These are phyloP conservation scores for Hypsibius dujardini DNA, from an alignment of 1,140 invertebrate species.

Conservation along the genomic window DNA sequence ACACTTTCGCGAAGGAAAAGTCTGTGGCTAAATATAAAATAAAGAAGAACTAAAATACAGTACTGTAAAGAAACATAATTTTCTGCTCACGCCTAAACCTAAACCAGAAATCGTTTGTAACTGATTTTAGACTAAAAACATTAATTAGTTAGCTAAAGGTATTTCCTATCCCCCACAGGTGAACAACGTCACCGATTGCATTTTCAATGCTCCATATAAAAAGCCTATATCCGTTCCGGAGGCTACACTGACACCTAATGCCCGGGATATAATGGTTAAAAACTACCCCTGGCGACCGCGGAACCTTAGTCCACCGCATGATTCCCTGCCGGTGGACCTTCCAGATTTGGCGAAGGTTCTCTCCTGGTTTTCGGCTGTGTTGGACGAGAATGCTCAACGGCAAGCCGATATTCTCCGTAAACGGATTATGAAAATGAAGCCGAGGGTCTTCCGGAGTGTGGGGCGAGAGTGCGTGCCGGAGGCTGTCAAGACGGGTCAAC, in stretches of 20 bases:
- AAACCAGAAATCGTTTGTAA: too few relatives aligned
- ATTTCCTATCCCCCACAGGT: too few relatives aligned
- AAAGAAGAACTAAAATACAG: too few relatives aligned
- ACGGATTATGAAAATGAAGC: background rate
- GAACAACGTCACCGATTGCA: too few relatives aligned
- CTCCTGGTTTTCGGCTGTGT: background rate
- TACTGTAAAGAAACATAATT: too few relatives aligned
- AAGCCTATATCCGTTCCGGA: background rate
- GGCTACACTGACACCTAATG: background rate
- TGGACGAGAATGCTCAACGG: background rate
- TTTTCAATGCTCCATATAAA: background rate
- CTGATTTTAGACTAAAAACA: too few relatives aligned
- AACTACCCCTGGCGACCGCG: background rate
- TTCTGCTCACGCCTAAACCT: too few relatives aligned
- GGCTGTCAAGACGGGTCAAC: background rate
- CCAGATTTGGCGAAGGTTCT: background rate
- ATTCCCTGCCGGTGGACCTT: background rate
- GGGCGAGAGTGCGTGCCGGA: background rate
- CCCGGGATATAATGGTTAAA: background rate
- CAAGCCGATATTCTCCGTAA: background rate
- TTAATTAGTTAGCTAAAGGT: too few relatives aligned
- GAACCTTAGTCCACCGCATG: background rate
- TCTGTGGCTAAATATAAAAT: too few relatives aligned
- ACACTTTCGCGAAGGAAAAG: too few relatives aligned
- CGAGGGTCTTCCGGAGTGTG: background rate